Evolutionary conservation across 1,140 invertebrate species (phyloP), one percentile per base, ranked within the genome.

Genomic region (Atta texana): DNA sequence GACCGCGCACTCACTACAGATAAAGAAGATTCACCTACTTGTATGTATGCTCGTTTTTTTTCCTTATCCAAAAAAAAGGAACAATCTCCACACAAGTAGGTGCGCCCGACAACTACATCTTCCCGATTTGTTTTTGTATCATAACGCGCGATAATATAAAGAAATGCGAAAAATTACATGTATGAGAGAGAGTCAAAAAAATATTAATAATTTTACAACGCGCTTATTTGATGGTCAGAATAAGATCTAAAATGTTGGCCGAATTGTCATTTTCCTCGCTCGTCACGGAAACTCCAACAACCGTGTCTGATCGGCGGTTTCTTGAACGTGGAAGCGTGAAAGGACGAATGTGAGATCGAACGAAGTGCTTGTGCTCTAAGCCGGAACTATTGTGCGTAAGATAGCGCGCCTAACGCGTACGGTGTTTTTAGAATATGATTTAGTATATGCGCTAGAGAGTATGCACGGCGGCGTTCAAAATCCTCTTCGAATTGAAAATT

Each of bases 51-150:
- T 91, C 90, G 72, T 89, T 85, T 88, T 91, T 57, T 85, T 77
- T 59, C 39, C 39, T 44, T 10, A 63, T 85, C 49, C 72, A 75
- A 74, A 74, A 75, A 92, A 80, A 89, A 91, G 91, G 91, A 93
- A 91, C 90, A 92, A 61, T 91, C 57, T 92, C 39, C 92, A 93
- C 91, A 94, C 94, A 95, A 94, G 94, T 93, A 94, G 94, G 94
- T 92, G 87, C 3, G 63, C 92, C 88, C 90, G 86, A n/a, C 53
- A 94, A 90, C 94, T 95, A 95, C 95, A 95, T 95, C 88, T 92
- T 94, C 90, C 87, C 91, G 90, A 91, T 90, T 93, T 85, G 49
- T 24, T 89, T 87, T 90, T 85, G 55, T 80, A 49, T 53, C 21
- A 53, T 63, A 57, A 59, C 51, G 66, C 78, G 64, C 28, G 18